Base-by-base conservation (phyloP, 2,113 vertebrate genomes). In the Marmota monax region DNA sequence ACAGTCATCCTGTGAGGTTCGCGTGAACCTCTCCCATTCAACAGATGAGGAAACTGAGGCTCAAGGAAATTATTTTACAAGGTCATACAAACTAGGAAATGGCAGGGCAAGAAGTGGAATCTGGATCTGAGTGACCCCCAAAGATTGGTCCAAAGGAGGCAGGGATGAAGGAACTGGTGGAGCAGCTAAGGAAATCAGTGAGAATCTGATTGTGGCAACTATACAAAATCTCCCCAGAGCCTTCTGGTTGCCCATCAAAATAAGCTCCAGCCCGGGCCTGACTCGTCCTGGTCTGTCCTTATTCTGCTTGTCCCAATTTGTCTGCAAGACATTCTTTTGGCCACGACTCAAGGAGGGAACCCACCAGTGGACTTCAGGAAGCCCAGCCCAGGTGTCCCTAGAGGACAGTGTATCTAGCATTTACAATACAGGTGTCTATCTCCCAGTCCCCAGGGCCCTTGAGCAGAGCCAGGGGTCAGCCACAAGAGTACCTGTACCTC, bases 21-120 rank as follows among this genome's bases (percentile, higher is more conserved):
- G 8, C 6, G 7, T 5, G 45, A 48, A 25, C 37, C n/a, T 82
- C 63, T 63, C 23, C 88, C 92, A 34, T 7, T 84, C 37, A 58
- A 80, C 45, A 90, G 56, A 84, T 32, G n/a, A 88, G 63, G 58
- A 80, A 77, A 92, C 48, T 45, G 70, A 90, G 88, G 39, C 69
- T 94, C 5, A 0, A 69, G 67, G 65, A 61, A 63, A 16, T 80
- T 45, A 65, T 58, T 84, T 56, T 23, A 65, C 45, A 69, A 85
- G 14, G n/a, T 72, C n/a, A 37, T 25, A 12, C 17, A 16, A 27
- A 56, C 61, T 45, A 65, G 76, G 9, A 58, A 80, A 73, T 20
- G 58, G 53, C 56, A 67, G 76, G 69, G 63, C 45, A 56, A 37
- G 45, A 53, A 23, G 20, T 79, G 29, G 72, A 72, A 83, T 72